Evolutionary conservation across 64 coral and sea anemone species (phyloP), one percentile per base, ranked within the genome.

Genomic region (Acropora yongei): DNA sequence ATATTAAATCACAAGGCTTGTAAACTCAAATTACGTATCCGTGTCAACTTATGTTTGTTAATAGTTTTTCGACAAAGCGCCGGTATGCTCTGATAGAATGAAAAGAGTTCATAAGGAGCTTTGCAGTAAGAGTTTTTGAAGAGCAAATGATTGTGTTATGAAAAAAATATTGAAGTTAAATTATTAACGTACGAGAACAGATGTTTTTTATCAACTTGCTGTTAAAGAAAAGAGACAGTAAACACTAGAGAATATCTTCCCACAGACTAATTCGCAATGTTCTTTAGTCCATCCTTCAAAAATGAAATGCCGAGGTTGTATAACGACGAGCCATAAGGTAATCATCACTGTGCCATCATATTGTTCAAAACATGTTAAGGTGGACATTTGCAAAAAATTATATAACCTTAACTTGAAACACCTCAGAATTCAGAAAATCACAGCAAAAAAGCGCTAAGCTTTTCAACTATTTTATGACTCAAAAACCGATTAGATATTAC

Each of bases 271-370:
- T 48, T 20, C 12, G 43, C 41, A 14, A 47, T 85, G 42, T 9
- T 47, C 44, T 0, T 1, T 19, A 65, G 30, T 20, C 18, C 49
- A 10, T 49, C 45, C 82, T n/a, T 44, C 44, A 71, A n/a, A 0
- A 44, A 85, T 85, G 82, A 85, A 71, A 66, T 82, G 79, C 57
- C 79, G 65, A 82, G n/a, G 40, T 71, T 85, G 82, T 67, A 10
- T 85, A 8, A 58, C 65, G 44, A 42, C 3, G 17, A 68, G 82
- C 16, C 49, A 65, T 45, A 85, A 85, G 82, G 82, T 85, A 85
- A 71, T 11, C 65, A 71, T 17, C 2, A 55, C 6, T 55, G 10
- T 55, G 30, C 30, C 30, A 30, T 30, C 30, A 30, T 30, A 30
- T 30, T 30, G 30, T 30, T 30, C 30, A 30, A 30, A 30, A 30